A percentile compares a stretch with the other conserved stretches of the same genome.
Evolutionary conservation across 1,140 invertebrate genomes (phyloP).

Genomic region (Phthorimaea operculella): DNA sequence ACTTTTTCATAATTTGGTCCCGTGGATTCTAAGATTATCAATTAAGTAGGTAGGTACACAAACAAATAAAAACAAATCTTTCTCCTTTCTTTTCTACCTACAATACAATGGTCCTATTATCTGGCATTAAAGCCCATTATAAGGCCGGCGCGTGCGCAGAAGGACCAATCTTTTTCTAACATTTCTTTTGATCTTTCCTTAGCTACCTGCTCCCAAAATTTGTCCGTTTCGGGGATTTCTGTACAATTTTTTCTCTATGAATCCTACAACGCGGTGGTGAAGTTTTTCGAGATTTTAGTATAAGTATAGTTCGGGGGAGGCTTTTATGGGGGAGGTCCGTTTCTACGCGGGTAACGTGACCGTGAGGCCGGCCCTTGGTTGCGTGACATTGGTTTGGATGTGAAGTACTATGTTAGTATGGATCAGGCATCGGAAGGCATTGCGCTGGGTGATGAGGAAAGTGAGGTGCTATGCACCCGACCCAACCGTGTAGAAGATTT

Average conservation of each 20-base stretch:
- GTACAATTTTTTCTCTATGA: slow-evolving; percentile 36
- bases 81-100: no score
- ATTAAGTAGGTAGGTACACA: no score
- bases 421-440: slow-evolving; percentile 35
- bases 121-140: no score
- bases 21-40: no score
- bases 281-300: slow-evolving; percentile 26
- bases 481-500: slow-evolving; percentile 51
- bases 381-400: slow-evolving; percentile 35
- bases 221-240: neutral
- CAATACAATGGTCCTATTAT: no score
- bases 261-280: slow-evolving; percentile 33
- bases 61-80: no score
- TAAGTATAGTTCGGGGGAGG: slow-evolving; percentile 20
- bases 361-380: slow-evolving; percentile 11
- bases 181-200: no score
- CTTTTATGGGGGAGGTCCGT: slow-evolving; percentile 30
- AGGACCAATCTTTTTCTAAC: no score
- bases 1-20: no score
- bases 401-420: slow-evolving; percentile 46
- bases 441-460: slow-evolving; percentile 44
- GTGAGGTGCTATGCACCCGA: slow-evolving; percentile 49
- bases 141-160: no score
- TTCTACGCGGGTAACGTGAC: slow-evolving; percentile 44
- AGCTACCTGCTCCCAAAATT: neutral